Percentiles rank a stretch among this genome's conserved stretches.
Evolutionary conservation across 2,113 vertebrate species (phyloP).

Genomic region (Corythoichthys haematopterus): DNA sequence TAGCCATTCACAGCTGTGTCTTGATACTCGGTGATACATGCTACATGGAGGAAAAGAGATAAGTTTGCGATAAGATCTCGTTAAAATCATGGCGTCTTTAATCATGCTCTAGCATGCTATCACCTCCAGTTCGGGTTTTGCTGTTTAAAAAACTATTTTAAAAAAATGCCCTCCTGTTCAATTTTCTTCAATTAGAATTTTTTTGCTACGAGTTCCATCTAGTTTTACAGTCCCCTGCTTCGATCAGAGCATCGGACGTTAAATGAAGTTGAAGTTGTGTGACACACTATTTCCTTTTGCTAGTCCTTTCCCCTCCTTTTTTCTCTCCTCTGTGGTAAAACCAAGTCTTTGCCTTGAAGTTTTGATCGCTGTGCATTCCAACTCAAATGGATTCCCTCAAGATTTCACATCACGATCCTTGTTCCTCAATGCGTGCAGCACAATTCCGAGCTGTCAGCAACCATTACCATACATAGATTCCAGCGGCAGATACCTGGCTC

Average conservation of each 20-base stretch:
- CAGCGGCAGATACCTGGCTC: constrained; percentile 12
- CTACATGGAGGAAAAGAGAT: too few relatives aligned
- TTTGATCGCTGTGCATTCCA: constrained; percentile 51
- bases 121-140: too few relatives aligned
- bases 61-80: too few relatives aligned
- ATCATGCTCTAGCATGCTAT: too few relatives aligned
- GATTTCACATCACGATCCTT: constrained; percentile 28
- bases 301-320: constrained; percentile 10
- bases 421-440: constrained; percentile 3
- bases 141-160: too few relatives aligned
- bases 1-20: too few relatives aligned
- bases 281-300: constrained; percentile 25
- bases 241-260: constrained; percentile 8
- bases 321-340: constrained; percentile 13
- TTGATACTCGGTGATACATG: too few relatives aligned
- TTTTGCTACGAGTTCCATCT: constrained; percentile 21
- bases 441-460: constrained; percentile 34
- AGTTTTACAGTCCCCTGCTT: constrained; percentile 3
- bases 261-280: constrained; percentile 31
- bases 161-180: too few relatives aligned
- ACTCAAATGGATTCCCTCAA: constrained; percentile 36
- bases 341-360: constrained; percentile 27
- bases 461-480: constrained; percentile 10
- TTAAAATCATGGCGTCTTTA: too few relatives aligned
- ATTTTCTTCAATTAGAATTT: not conserved